These are phyloP conservation scores for Archocentrus centrarchus DNA, from an alignment of 2,113 vertebrate genomes.

Conservation along the genomic window DNA sequence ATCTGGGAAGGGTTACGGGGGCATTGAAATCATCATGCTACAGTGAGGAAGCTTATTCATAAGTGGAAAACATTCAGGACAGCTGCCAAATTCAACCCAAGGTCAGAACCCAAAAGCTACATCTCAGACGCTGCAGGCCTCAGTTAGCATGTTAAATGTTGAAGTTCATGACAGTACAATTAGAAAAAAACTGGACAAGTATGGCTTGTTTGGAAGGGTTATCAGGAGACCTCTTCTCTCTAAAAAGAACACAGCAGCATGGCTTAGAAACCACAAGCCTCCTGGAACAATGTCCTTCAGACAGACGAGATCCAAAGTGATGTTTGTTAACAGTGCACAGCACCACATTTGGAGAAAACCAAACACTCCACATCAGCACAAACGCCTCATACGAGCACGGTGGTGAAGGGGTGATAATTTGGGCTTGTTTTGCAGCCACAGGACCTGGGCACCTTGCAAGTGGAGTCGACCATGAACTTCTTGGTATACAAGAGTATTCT, in stretches of 20 bases:
- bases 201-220: neutral
- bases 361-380: no score
- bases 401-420: neutral
- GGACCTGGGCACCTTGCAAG: no score
- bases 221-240: neutral
- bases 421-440: neutral
- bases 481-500: no score
- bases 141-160: neutral
- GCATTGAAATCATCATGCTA: no score
- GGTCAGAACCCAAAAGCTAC: fast-evolving
- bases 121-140: neutral
- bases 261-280: neutral
- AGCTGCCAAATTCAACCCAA: no score
- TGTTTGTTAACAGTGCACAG: neutral
- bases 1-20: no score
- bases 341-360: neutral
- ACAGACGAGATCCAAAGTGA: neutral
- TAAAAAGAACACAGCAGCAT: neutral
- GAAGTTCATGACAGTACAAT: neutral
- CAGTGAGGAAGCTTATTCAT: no score
- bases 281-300: neutral
- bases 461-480: neutral
- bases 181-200: neutral
- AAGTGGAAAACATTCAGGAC: no score
- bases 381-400: no score